Percentiles rank a stretch among this genome's conserved stretches.
These are phyloP conservation scores for Drosophila biarmipes DNA, from an alignment of 1,140 invertebrate species.

Conservation along the genomic window DNA sequence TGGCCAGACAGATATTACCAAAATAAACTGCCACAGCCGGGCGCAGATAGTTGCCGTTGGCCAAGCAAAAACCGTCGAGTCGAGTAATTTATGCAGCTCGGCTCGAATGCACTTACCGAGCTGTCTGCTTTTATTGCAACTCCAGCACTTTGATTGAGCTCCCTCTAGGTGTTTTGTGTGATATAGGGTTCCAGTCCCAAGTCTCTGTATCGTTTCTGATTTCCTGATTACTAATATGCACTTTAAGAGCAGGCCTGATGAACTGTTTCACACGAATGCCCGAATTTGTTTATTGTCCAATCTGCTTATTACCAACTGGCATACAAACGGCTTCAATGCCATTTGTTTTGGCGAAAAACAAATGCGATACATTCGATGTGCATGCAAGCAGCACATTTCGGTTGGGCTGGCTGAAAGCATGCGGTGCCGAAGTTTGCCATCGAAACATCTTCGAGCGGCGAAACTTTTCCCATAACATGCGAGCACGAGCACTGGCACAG, in stretches of 20 bases:
- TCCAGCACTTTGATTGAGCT: not conserved
- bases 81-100: conserved; percentile 3
- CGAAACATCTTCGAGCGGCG: conserved; percentile 47
- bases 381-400: conserved; percentile 34
- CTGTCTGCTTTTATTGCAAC: not conserved
- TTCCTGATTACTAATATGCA: not conserved
- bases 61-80: conserved; percentile 6
- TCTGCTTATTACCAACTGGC: conserved; percentile 25
- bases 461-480: conserved; percentile 67
- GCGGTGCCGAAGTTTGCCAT: conserved; percentile 34
- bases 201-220: not conserved
- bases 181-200: too few species aligned
- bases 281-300: conserved; percentile 23
- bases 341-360: conserved; percentile 16
- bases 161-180: too few species aligned
- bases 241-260: not conserved
- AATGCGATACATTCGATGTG: conserved; percentile 27
- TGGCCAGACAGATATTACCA: conserved; percentile 20
- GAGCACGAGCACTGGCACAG: not conserved
- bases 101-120: conserved; percentile 3
- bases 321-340: conserved; percentile 14
- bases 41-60: not conserved
- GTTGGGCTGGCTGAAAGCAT: conserved; percentile 17
- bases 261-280: conserved; percentile 13
- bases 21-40: conserved; percentile 12